Conservation (phyloP, 2,797 vertebrate species). For the Calcarius lapponicus region DNA sequence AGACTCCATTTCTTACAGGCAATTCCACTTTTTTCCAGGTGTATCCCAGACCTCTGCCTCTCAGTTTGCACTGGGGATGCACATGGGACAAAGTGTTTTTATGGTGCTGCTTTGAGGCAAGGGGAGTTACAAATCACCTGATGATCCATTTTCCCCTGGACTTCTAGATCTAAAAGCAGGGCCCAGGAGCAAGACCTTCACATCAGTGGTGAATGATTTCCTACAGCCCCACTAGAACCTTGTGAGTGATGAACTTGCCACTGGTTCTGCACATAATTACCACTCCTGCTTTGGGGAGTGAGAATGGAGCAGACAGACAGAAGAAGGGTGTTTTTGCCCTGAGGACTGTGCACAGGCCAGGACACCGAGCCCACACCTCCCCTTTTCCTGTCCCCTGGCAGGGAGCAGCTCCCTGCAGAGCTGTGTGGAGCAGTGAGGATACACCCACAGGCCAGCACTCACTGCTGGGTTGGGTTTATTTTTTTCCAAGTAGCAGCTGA, state of each 20-base stretch:
- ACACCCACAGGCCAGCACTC: rapidly evolving
- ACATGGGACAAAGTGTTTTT: not conserved
- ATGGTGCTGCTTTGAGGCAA: rapidly evolving
- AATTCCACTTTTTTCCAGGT: not conserved
- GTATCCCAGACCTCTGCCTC: not conserved
- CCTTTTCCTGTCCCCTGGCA: not conserved
- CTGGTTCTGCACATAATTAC: not conserved
- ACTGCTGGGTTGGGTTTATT: rapidly evolving
- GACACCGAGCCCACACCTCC: rapidly evolving
- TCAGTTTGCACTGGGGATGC: not conserved
- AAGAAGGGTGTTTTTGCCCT: not conserved
- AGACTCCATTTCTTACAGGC: not conserved
- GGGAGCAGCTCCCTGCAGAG: not conserved
- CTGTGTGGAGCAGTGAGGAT: not conserved
- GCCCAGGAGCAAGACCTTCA: not conserved
- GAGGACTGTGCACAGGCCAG: too few relatives aligned
- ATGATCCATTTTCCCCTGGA: not conserved
- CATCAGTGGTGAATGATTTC: not conserved
- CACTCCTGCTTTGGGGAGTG: not conserved
- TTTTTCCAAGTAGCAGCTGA: not conserved
- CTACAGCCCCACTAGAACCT: not conserved
- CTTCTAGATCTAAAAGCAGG: not conserved
- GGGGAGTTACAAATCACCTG: not conserved
- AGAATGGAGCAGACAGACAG: not conserved
- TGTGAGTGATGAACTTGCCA: not conserved